These are phyloP conservation scores for Mythimna ferrago DNA, from an alignment of 2,888 invertebrate species.

Conservation along the genomic window DNA sequence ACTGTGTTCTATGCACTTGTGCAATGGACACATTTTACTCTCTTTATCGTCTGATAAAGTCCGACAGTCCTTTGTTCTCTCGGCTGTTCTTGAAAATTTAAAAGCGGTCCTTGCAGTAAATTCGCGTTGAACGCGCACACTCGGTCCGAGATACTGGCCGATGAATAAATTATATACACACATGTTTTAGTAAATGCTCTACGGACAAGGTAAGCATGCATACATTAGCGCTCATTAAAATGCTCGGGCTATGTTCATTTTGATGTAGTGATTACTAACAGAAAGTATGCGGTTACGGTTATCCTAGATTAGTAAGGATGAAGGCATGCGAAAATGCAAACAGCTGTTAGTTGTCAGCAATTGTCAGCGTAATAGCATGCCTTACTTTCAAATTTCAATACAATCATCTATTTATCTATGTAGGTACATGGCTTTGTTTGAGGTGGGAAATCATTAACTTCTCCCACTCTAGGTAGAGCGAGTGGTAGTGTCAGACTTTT, in stretches of 20 bases:
- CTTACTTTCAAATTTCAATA: too few relatives aligned
- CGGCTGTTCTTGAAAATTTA: slow-evolving; percentile 84
- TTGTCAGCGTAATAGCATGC: neutral
- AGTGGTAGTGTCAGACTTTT: too few relatives aligned
- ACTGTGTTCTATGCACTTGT: slow-evolving; percentile 76
- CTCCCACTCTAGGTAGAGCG: too few relatives aligned
- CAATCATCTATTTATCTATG: neutral
- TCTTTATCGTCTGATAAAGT: slow-evolving; percentile 85
- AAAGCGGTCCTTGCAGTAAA: slow-evolving; percentile 84
- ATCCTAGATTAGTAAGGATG: neutral
- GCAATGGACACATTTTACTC: slow-evolving; percentile 86
- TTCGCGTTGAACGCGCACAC: slow-evolving; percentile 74
- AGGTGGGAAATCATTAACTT: too few relatives aligned
- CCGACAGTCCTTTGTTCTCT: slow-evolving; percentile 83
- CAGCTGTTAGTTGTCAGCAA: neutral
- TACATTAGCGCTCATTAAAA: slow-evolving; percentile 52
- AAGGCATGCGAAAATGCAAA: neutral
- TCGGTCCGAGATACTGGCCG: slow-evolving; percentile 73
- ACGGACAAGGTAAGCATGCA: slow-evolving; percentile 48
- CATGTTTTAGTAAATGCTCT: slow-evolving; percentile 50
- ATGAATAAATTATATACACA: slow-evolving; percentile 81
- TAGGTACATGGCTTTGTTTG: too few relatives aligned
- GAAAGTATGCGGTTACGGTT: neutral
- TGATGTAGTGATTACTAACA: neutral
- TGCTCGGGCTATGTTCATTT: slow-evolving; percentile 13